phyloP scores from a whole-genome alignment of 2,888 invertebrate species.

The Mechanitis messenoides region DNA sequence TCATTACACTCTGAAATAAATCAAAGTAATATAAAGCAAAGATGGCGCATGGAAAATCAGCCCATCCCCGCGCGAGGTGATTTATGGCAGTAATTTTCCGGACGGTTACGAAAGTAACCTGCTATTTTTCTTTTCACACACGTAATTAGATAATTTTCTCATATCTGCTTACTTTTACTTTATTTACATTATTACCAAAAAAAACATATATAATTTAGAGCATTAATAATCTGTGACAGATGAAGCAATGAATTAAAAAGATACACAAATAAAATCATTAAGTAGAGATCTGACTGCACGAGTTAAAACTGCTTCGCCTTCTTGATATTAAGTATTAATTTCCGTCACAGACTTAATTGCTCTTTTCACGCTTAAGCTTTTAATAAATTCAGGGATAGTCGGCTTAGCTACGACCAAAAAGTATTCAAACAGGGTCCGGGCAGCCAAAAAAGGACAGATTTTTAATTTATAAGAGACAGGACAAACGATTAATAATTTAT shows the following conservation, averaged over 20 bases:
- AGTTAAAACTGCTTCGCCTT: neutral
- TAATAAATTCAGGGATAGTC: conserved; percentile 73
- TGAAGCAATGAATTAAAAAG: neutral
- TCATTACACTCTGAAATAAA: conserved; percentile 72
- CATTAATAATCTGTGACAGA: too few species aligned
- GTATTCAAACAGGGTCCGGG: conserved; percentile 52
- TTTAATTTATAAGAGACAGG: conserved; percentile 77
- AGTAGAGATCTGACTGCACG: neutral
- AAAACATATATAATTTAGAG: too few species aligned
- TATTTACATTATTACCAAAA: too few species aligned
- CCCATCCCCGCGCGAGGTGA: conserved; percentile 45
- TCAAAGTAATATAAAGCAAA: conserved; percentile 74
- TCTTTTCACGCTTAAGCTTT: conserved; percentile 71
- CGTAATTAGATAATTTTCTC: conserved; percentile 74
- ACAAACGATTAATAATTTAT: conserved; percentile 78
- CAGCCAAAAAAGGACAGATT: conserved; percentile 68
- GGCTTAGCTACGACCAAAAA: conserved; percentile 69
- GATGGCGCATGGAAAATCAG: conserved; percentile 75
- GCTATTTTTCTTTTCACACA: conserved; percentile 72
- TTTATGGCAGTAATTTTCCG: conserved; percentile 37
- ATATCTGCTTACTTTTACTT: conserved; percentile 14
- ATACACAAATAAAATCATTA: conserved; percentile 33
- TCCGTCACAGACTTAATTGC: conserved; percentile 74
- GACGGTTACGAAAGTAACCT: conserved; percentile 72
- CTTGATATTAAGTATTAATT: conserved; percentile 55